phyloP scores from a whole-genome alignment of 37 sponge, comb jelly and placozoan genomes.

The Spongilla lacustris region DNA sequence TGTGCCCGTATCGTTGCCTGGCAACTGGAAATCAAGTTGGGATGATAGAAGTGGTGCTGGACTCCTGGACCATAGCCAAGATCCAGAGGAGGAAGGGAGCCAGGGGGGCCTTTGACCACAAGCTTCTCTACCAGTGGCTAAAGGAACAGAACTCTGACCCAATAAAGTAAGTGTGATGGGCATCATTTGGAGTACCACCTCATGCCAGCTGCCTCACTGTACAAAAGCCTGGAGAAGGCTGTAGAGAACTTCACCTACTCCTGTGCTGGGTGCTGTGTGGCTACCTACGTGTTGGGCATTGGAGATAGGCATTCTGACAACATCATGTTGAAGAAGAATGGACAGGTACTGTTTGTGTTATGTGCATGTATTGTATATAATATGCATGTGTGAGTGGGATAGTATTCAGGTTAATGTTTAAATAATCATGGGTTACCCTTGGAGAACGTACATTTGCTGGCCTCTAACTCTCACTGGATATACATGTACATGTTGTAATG shows the following conservation, averaged over 20 bases:
- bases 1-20: slow-evolving; percentile 93
- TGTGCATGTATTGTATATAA: too few species aligned
- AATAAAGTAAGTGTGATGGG: not conserved
- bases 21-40: slow-evolving; percentile 91
- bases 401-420: too few species aligned
- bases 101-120: slow-evolving; percentile 87
- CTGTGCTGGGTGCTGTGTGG: slow-evolving; percentile 98
- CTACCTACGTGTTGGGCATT: slow-evolving; percentile 96
- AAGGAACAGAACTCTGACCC: slow-evolving; percentile 74
- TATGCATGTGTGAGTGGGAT: not conserved
- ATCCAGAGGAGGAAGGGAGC: slow-evolving; percentile 89
- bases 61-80: slow-evolving; percentile 88
- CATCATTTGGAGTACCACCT: not conserved
- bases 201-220: too few species aligned
- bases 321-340: slow-evolving; percentile 93
- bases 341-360: slow-evolving; percentile 69
- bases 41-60: slow-evolving; percentile 91
- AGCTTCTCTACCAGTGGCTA: slow-evolving; percentile 84
- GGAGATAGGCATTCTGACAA: slow-evolving; percentile 98
- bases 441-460: too few species aligned
- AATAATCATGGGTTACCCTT: too few species aligned
- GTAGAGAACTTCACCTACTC: slow-evolving; percentile 90
- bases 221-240: slow-evolving; percentile 84
- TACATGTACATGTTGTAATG: too few species aligned
- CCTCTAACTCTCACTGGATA: too few species aligned